Evolutionary conservation across 2,113 vertebrate species (phyloP).

Genomic region (Herpetotheres cachinnans): DNA sequence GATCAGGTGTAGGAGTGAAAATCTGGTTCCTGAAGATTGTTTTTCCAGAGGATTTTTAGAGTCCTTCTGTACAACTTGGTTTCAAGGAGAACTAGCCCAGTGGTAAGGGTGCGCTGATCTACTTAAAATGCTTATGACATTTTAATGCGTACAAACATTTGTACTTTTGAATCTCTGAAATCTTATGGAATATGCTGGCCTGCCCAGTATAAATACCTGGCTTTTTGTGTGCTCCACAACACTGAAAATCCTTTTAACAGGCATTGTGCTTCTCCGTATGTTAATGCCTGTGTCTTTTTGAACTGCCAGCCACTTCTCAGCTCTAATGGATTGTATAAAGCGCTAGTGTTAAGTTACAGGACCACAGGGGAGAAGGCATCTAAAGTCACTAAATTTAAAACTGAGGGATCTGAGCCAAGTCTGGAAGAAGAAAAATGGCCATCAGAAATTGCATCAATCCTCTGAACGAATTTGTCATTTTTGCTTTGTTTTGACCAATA

Average conservation of each 20-base stretch:
- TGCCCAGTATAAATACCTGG: not conserved
- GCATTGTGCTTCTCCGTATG: not conserved
- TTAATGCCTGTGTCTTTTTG: constrained; percentile 5
- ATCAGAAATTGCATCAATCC: constrained; percentile 10
- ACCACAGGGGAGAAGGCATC: constrained; percentile 55
- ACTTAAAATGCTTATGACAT: not conserved
- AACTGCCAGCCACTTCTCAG: constrained; percentile 14
- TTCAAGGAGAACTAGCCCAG: not conserved
- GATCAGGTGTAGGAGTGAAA: not conserved
- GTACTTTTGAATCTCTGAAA: not conserved
- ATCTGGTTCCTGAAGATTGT: not conserved
- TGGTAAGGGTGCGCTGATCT: not conserved
- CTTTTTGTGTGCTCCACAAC: not conserved
- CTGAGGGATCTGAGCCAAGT: constrained; percentile 1
- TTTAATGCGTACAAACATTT: not conserved
- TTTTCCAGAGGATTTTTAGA: not conserved
- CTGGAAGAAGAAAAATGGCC: constrained; percentile 42
- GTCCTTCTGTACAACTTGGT: not conserved
- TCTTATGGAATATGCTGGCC: not conserved
- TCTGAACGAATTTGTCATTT: constrained; percentile 26
- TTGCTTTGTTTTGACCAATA: not conserved
- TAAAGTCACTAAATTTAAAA: constrained; percentile 63
- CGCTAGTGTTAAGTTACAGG: constrained; percentile 45
- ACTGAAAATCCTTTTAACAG: constrained; percentile 4
- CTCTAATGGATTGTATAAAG: constrained; percentile 34